Percentiles rank a stretch among this genome's conserved stretches.
These are phyloP conservation scores for Anas georgica DNA, from an alignment of 2,797 vertebrate genomes.

Conservation along the genomic window DNA sequence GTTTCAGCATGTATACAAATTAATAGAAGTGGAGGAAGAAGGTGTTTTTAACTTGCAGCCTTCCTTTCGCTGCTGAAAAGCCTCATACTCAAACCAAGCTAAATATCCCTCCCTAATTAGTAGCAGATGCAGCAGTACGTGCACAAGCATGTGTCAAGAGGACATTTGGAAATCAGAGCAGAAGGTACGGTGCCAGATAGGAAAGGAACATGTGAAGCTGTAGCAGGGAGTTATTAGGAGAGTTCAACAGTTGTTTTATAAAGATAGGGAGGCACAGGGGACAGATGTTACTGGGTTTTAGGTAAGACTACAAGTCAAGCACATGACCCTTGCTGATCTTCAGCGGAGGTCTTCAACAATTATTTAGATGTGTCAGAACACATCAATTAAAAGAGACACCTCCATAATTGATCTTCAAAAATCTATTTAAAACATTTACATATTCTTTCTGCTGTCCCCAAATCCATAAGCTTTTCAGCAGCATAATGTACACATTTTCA, in stretches of 20 bases:
- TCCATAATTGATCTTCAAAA: background rate
- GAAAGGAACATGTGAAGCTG: constrained; percentile 53
- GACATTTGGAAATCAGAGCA: constrained; percentile 52
- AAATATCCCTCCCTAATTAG: constrained; percentile 59
- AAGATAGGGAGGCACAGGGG: background rate
- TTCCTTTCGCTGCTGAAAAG: constrained; percentile 2
- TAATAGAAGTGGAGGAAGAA: background rate
- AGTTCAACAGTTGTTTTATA: constrained; percentile 22
- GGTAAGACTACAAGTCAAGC: background rate
- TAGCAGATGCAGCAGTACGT: constrained; percentile 63
- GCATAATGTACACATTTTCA: background rate
- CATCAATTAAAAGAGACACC: background rate
- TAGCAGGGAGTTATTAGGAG: constrained; percentile 30
- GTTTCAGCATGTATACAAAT: background rate
- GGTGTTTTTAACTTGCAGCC: constrained; percentile 38
- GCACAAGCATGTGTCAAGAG: constrained; percentile 37
- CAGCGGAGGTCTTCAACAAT: background rate
- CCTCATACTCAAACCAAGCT: constrained; percentile 20
- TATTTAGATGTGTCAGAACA: background rate
- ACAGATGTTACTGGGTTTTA: background rate
- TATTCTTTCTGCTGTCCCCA: background rate
- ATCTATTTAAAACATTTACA: background rate
- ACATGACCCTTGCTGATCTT: fast-evolving
- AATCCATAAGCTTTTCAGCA: background rate
- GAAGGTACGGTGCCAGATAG: constrained; percentile 55